Base-by-base conservation (phyloP, 2,888 invertebrate genomes). In the Oscheius sp. region DNA sequence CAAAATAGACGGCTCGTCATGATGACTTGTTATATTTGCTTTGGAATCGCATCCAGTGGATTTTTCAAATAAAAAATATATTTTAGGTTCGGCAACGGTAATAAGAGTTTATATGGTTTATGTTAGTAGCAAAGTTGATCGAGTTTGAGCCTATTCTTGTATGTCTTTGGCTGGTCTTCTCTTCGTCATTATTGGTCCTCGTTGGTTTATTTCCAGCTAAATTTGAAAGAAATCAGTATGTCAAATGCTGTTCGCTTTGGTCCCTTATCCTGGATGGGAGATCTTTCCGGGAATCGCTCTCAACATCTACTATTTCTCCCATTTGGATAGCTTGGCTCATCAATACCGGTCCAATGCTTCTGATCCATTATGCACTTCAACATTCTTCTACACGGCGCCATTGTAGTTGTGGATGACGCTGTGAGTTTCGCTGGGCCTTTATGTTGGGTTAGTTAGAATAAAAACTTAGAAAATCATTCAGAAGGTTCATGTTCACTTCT, bases 11-110 rank as follows among this genome's bases (percentile, higher is more conserved):
- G 58, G 39, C 39, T 39, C 34, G 37, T 58, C 37, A 58, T 58
- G 58, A 58, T 58, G 37, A 58, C 39, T 6, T 58, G 58, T 20
- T 58, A 58, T 20, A 39, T 58, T 58, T 39, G 37, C n/a, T 58
- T 58, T 27, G 55, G 55, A 55, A 55, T 55, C n/a, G 55, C 55
- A 4, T 29, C 17, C 37, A 55, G 55, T 52, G 3, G 29, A 3
- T n/a, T 3, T 52, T 10, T 3, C 23, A 20, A 52, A 15, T 27
- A 17, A 8, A 27, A 10, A 52, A 27, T n/a, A n/a, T n/a, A n/a
- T n/a, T n/a, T n/a, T n/a, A 52, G 52, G 52, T 23, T 34, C 55
- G 20, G 33, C 55, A 4, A 37, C 55, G 10, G 55, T 55, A 20
- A 31, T 55, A 17, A 12, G 55, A 31, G 37, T 55, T n/a, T 55